Percentiles rank a stretch among this genome's conserved stretches.
Evolutionary conservation across 2,113 vertebrate genomes (phyloP).

Genomic region (Albula glossodonta): DNA sequence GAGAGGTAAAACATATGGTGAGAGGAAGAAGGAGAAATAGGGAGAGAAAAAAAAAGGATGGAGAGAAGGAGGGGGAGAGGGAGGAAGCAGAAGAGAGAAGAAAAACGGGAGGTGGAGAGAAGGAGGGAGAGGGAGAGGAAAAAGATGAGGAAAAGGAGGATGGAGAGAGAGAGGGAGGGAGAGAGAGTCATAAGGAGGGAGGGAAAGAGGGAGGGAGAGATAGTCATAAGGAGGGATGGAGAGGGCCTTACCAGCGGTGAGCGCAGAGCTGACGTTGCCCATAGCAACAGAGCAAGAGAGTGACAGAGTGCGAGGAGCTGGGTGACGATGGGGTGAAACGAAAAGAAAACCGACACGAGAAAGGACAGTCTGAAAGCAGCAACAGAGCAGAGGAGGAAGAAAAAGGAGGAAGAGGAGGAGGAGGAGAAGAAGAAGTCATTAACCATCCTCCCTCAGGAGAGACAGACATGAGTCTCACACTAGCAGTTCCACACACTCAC

Average conservation of each 20-base stretch:
- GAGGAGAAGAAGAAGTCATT: neutral
- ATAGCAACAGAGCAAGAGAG: conserved; percentile 54
- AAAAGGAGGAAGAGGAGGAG: no score
- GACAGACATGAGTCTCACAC: neutral
- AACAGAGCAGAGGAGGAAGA: conserved; percentile 29
- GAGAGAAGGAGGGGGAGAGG: neutral
- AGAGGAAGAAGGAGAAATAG: neutral
- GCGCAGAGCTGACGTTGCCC: conserved; percentile 62
- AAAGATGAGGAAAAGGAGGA: neutral
- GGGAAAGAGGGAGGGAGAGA: neutral
- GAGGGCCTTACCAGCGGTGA: conserved; percentile 63
- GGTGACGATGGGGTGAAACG: conserved; percentile 62
- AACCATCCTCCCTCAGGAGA: neutral
- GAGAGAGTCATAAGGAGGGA: neutral
- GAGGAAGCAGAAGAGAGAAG: neutral
- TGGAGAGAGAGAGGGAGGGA: neutral
- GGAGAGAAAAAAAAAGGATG: conserved; percentile 25
- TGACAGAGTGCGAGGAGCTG: conserved; percentile 59
- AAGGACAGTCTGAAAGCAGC: conserved; percentile 54
- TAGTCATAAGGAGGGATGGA: neutral
- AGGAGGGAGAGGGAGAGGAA: neutral
- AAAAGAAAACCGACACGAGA: conserved; percentile 54
- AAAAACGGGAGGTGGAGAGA: neutral
- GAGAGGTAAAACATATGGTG: neutral
- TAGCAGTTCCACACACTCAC: neutral